Evolutionary conservation across 2,888 invertebrate genomes (phyloP), one percentile per base, ranked within the genome.

Genomic region (Parnassius mnemosyne): DNA sequence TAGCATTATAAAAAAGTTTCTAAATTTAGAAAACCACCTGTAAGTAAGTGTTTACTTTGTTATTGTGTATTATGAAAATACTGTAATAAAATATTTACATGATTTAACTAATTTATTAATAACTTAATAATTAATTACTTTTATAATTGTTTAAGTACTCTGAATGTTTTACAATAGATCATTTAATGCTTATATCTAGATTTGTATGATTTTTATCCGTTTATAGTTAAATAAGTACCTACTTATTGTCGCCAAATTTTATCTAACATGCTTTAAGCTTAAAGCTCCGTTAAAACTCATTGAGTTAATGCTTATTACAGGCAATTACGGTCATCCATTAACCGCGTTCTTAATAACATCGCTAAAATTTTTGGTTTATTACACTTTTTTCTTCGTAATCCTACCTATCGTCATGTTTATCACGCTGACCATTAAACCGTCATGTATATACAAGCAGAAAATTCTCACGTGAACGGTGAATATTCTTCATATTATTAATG

Each of bases 271-370:
- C 11, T 51, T 51, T 41, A 47, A 42, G 34, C 34, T 13, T 53
- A 34, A 52, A 46, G 16, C 16, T 57, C 53, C 41, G 20, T 13
- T 20, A 16, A 20, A 62, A 57, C 34, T 62, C 49, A 54, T 58
- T 16, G 34, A 42, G 44, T 50, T 50, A 47, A 54, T 62, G 41
- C 50, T 62, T 58, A 58, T 58, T 50, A 34, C 54, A 12, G 50
- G 61, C 56, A 57, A 58, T 57, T 58, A 62, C 53, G 62, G 57
- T 49, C 62, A 53, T 13, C 52, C 53, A 62, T 62, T 53, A 58
- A 43, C 49, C 43, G 44, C 49, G 50, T 58, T 53, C 11, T 44
- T 54, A 49, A 54, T 34, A 50, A 34, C 57, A 49, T 53, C 52
- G 47, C 11, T 12, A 44, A n/a, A 62, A 12, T 51, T 41, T 51